Conservation (phyloP, 2,888 invertebrate species). For the Oscheius sp. region DNA sequence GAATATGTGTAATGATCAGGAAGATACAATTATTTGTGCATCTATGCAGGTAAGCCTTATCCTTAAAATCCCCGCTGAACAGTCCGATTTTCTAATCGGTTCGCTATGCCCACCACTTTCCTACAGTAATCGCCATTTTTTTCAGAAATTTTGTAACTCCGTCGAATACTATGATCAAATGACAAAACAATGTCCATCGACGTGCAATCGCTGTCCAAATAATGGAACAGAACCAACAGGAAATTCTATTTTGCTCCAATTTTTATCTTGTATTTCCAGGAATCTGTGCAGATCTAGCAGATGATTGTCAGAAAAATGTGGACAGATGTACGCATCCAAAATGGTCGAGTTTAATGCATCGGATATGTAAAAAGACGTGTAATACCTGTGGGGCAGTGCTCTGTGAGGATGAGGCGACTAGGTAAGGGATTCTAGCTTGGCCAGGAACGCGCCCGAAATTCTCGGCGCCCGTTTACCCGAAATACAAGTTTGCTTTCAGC, state of each 20-base stretch:
- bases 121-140: not conserved
- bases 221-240: constrained; percentile 26
- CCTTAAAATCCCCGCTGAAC: not conserved
- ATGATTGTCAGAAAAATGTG: constrained; percentile 37
- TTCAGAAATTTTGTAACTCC: constrained; percentile 48
- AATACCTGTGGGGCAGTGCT: constrained; percentile 32
- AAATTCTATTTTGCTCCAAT: not conserved
- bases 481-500: not conserved
- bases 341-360: constrained; percentile 45
- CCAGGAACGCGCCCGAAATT: too few relatives aligned
- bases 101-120: too few relatives aligned
- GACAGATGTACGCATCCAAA: constrained; percentile 36
- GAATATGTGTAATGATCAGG: constrained; percentile 44
- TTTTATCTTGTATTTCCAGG: not conserved
- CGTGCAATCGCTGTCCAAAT: constrained; percentile 48
- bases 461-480: too few relatives aligned
- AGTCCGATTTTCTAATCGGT: too few relatives aligned
- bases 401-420: not conserved
- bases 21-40: constrained; percentile 39
- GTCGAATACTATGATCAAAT: constrained; percentile 50
- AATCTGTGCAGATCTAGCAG: constrained; percentile 43
- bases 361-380: constrained; percentile 48
- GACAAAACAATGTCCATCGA: constrained; percentile 47
- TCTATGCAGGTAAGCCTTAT: constrained; percentile 40
- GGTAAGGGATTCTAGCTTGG: too few relatives aligned